phyloP scores from a whole-genome alignment of 2,888 invertebrate species.

The Torymus texanus region DNA sequence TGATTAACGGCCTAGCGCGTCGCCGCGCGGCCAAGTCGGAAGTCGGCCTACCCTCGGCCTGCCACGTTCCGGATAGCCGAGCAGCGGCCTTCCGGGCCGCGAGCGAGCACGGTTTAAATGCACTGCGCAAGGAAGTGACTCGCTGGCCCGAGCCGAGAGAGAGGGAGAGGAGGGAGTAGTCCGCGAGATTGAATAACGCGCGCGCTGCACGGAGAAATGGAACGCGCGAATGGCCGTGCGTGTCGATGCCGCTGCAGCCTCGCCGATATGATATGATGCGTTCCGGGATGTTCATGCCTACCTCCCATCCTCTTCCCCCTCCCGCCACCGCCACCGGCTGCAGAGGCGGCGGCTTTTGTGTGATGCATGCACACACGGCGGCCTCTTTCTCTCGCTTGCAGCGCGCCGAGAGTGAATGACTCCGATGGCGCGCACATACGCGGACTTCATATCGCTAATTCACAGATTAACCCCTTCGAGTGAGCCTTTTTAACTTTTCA shows the following conservation, averaged over 20 bases:
- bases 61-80: conserved; percentile 36
- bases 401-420: background rate
- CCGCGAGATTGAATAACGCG: no score
- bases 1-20: conserved; percentile 52
- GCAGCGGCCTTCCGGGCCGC: conserved; percentile 31
- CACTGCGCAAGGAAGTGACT: background rate
- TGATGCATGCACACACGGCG: no score
- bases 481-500: background rate
- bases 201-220: background rate
- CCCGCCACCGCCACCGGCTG: background rate
- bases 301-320: background rate
- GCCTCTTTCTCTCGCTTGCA: no score
- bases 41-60: conserved; percentile 24
- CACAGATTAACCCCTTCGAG: conserved; percentile 10
- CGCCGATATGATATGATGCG: background rate
- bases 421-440: background rate
- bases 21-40: conserved; percentile 32
- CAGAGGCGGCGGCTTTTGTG: no score
- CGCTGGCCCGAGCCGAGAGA: no score
- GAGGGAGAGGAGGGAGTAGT: no score
- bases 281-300: background rate
- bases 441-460: conserved; percentile 30
- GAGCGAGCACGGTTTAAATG: background rate
- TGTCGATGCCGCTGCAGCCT: background rate
- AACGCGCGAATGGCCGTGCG: conserved; percentile 1